Evolutionary conservation across 2,797 vertebrate species (phyloP), one percentile per base, ranked within the genome.

Genomic region (Tapirus indicus): DNA sequence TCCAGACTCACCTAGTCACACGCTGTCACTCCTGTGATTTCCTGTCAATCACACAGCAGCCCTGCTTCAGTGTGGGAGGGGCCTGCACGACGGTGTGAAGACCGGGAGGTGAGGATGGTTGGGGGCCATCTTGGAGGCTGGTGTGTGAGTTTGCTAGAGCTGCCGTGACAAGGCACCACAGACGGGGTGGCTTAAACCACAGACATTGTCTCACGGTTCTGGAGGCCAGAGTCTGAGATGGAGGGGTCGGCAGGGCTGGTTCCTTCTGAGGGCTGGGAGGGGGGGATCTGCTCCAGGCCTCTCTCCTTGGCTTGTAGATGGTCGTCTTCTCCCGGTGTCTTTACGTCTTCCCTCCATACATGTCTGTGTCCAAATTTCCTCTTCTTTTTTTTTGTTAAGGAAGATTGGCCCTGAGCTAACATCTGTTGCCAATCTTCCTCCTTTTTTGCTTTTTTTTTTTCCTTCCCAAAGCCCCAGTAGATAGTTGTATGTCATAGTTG

Each of bases 1-100:
- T 2, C 0, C 2, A 49, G n/a, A 41, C 54, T 20, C 6, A 38
- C 44, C 18, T 8, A 0, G 5, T 56, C 60, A 21, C 71, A n/a
- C 29, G 2, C 3, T 2, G 7, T 56, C n/a, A 0, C 69, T 18
- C 41, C 35, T 82, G 69, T 41, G 38, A 2, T 25, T 14, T 16
- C 38, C 72, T 5, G 1, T 11, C 16, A 8, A 18, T 54, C 44
- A n/a, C 58, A 25, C 27, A 44, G 35, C 60, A 60, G 49, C 68
- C 35, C 44, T 35, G 25, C 54, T 35, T 16, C 25, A 2, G 9
- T 14, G 25, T 38, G 32, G 62, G 41, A 38, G 52, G 80, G 44
- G 35, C 25, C 54, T 11, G 1, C 66, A 47, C 7, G 0, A 35
- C 41, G 44, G 44, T 2, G 2, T 25, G 79, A 58, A 29, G 0